Base-by-base conservation (phyloP, 2,797 vertebrate genomes). In the Spinibarbus caldwelli region DNA sequence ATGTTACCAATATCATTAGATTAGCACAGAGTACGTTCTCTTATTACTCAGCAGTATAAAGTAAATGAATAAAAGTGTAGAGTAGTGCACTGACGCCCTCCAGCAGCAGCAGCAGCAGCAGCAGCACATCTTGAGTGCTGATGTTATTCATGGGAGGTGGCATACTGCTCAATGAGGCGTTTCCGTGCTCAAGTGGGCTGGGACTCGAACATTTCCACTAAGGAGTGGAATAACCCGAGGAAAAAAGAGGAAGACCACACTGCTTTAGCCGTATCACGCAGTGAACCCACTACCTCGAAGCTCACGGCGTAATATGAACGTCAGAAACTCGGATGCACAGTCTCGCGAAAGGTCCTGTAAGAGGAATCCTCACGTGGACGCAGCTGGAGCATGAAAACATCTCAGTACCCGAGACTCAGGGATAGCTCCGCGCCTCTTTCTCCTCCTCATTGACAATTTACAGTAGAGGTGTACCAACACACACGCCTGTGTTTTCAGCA, bases 341-440 rank as follows among this genome's bases (percentile, higher is more conserved):
- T 72, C 34, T 76, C 47, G 70, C 52, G 79, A 75, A 81, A 83
- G 80, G 77, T 84, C 81, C 89, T 80, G 86, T 80, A 72, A 67
- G 82, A 85, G 76, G 71, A 73, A 75, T 76, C 52, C 59, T 84
- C 87, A 68, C 81, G 78, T 86, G 68, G 68, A 77, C 67, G 62
- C 62, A 82, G 83, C 83, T 81, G 87, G 83, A 75, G 84, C 71
- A 86, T 78, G 82, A 86, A 85, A 87, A 82, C 86, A 87, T 43
- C 82, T 83, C 88, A 86, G 86, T 47, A 88, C 84, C 73, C 62
- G 15, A 81, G 80, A 84, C 66, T 82, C 81, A 79, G 59, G 89
- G 85, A 89, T 78, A 89, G 88, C 86, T 86, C 83, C 83, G 84
- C 47, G 68, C 38, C 38, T 76, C 72, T 87, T 45, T 43, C 31